A percentile compares a stretch with the other conserved stretches of the same genome.
Evolutionary conservation across 2,888 invertebrate species (phyloP).

Genomic region (Nephrocerus scutellatus): DNA sequence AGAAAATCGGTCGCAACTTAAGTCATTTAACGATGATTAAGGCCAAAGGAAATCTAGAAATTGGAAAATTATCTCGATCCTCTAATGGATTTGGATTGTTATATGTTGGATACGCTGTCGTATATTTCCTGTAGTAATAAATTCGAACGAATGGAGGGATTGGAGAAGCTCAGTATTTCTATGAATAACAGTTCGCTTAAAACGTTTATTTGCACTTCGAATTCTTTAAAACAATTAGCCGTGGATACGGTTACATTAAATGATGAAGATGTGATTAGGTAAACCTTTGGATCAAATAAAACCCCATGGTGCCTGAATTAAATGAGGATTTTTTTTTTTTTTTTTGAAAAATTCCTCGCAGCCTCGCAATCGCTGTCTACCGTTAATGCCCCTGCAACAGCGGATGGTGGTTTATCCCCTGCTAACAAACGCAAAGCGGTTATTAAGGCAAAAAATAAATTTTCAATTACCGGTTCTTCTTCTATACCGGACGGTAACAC

Average conservation of each 20-base stretch:
- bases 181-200: conserved; percentile 53
- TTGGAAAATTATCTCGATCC: conserved; percentile 54
- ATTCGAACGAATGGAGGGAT: conserved; percentile 56
- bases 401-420: no score
- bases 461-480: no score
- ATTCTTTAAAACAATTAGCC: conserved; percentile 56
- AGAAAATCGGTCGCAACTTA: conserved; percentile 52
- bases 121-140: conserved; percentile 51
- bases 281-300: no score
- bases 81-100: conserved; percentile 63
- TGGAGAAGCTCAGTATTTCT: conserved; percentile 62
- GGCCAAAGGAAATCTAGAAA: conserved; percentile 54
- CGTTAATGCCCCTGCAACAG: no score
- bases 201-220: conserved; percentile 56
- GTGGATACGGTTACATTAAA: conserved; percentile 60
- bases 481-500: no score
- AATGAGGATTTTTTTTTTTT: no score
- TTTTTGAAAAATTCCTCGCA: no score
- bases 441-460: no score
- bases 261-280: conserved; percentile 62
- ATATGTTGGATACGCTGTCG: conserved; percentile 57
- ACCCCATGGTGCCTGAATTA: no score
- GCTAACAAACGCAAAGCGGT: no score
- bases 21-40: conserved; percentile 55
- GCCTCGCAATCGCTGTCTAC: no score